Percentiles rank a stretch among this genome's conserved stretches.
phyloP scores from a whole-genome alignment of 2,797 vertebrate species.

The Darevskia mixta region DNA sequence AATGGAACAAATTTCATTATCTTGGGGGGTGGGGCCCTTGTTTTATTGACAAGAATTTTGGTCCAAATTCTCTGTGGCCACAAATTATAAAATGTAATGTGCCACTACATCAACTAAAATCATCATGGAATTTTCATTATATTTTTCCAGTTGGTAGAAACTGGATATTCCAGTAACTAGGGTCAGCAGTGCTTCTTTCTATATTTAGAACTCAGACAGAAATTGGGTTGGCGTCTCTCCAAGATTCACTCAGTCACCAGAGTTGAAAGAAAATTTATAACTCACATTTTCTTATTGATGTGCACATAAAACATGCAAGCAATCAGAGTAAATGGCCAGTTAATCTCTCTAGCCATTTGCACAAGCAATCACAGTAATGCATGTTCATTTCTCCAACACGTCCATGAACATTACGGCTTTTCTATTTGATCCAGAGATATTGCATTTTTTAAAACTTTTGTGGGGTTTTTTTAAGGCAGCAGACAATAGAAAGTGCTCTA shows the following conservation, averaged over 20 bases:
- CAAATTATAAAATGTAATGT: neutral
- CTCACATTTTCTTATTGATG: conserved; percentile 54
- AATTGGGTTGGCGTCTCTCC: neutral
- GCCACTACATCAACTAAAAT: accelerated
- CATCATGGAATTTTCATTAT: accelerated
- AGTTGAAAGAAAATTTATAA: conserved; percentile 34
- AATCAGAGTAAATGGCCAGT: conserved; percentile 21
- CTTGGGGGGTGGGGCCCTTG: neutral
- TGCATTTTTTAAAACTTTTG: conserved; percentile 1
- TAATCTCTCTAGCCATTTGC: conserved; percentile 38
- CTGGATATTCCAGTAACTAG: conserved; percentile 21
- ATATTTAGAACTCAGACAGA: conserved; percentile 3
- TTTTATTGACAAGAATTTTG: neutral
- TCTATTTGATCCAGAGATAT: conserved; percentile 31
- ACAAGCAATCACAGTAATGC: conserved; percentile 7
- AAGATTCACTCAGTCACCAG: conserved; percentile 8
- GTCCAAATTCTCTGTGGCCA: neutral
- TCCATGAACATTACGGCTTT: neutral
- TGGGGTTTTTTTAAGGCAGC: neutral
- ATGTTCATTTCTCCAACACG: conserved; percentile 1
- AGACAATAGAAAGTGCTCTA: neutral
- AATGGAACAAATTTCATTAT: conserved; percentile 8
- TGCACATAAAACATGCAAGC: conserved; percentile 21
- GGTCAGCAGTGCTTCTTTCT: conserved; percentile 33
- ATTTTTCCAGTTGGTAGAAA: neutral